phyloP scores from a whole-genome alignment of 2,113 vertebrate species.

The Thryonomys swinderianus region DNA sequence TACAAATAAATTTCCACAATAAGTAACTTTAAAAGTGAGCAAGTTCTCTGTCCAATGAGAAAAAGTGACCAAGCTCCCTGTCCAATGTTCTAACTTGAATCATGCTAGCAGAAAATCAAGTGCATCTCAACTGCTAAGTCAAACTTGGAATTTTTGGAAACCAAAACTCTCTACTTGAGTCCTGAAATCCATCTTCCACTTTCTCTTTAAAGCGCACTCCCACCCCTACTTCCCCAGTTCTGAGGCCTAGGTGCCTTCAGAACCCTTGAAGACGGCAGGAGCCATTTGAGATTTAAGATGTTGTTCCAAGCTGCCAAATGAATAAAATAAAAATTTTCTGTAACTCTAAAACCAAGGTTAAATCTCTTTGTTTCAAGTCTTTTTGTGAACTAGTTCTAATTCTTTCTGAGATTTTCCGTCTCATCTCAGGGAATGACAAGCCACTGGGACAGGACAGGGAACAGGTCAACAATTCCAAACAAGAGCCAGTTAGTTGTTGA shows the following conservation, averaged over 20 bases:
- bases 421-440: background rate
- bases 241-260: too few relatives aligned
- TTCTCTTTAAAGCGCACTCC: background rate
- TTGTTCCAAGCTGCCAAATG: background rate
- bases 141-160: constrained; percentile 47
- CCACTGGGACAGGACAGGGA: background rate
- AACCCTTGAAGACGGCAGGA: background rate
- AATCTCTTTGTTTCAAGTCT: background rate
- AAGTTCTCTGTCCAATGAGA: constrained; percentile 26
- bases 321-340: constrained; percentile 22
- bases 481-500: background rate
- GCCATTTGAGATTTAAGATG: background rate
- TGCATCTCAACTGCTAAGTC: constrained; percentile 37
- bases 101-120: constrained; percentile 65
- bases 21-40: constrained; percentile 23
- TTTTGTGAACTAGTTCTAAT: constrained; percentile 40
- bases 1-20: constrained; percentile 61
- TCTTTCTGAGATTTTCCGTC: background rate
- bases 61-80: too few relatives aligned
- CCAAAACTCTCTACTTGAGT: background rate
- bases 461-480: background rate
- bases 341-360: constrained; percentile 43
- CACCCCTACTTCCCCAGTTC: background rate
- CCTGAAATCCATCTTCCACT: background rate
- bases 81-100: constrained; percentile 64